Base-by-base conservation (phyloP, 2,888 invertebrate genomes). In the Carabus problematicus region DNA sequence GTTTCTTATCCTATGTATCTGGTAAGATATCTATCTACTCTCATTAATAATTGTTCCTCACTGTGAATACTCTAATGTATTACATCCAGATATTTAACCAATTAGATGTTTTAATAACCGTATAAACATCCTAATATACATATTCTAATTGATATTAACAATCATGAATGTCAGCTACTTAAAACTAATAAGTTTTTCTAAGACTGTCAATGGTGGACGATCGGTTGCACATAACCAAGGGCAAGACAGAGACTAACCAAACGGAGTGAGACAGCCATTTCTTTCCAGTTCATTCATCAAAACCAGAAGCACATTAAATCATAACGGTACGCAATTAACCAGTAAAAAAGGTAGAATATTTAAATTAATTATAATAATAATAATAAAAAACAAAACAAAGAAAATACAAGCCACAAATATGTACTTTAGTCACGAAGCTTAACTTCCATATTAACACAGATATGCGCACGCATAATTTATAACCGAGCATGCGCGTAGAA, bases 341-440 rank as follows among this genome's bases (percentile, higher is more conserved):
- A 54, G 64, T 29, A 42, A 56, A 55, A 45, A 45, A 29, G 29
- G 29, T 29, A 29, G 29, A 29, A 29, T 29, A 56, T 64, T 64
- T 64, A 64, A 43, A 64, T 64, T 54, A 64, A 64, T 64, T 64
- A 64, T 64, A 64, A 64, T 56, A 64, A 64, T 29, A 56, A n/a
- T n/a, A n/a, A n/a, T n/a, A 56, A 47, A 66, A 58, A 58, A 9
- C 52, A 19, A 7, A 11, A 47, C 7, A 18, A 16, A 2, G 3
- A 2, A 29, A n/a, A 11, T 29, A 12, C 39, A 19, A 29, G 40
- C 4, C n/a, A n/a, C n/a, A n/a, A n/a, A 56, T 29, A 56, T 56
- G 2, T 18, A 16, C 16, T 47, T 47, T n/a, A 6, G 29, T 29
- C 29, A 29, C 52, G 12, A 14, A 12, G 1, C 49, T 49, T n/a